These are phyloP conservation scores for Origma solitaria DNA, from an alignment of 2,113 vertebrate species.

Conservation along the genomic window DNA sequence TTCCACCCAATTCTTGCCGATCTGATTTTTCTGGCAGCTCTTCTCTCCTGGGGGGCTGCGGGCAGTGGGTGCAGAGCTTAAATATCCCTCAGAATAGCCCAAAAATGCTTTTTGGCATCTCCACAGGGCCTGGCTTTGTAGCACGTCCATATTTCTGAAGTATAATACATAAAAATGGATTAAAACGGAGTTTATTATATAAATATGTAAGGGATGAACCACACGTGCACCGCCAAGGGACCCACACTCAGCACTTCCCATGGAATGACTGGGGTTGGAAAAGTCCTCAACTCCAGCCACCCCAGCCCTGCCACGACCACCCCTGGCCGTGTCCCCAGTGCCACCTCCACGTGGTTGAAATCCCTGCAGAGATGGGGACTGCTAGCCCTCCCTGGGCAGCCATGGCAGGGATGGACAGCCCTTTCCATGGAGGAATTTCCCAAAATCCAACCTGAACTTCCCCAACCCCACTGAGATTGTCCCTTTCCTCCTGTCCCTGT, in stretches of 20 bases:
- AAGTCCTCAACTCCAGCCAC: not conserved
- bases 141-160: accelerated
- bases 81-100: not conserved
- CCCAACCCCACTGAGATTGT: not conserved
- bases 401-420: not conserved
- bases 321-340: not conserved
- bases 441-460: too few relatives aligned
- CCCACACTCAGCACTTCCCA: not conserved
- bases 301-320: not conserved
- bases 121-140: not conserved
- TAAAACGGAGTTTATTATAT: accelerated
- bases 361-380: not conserved
- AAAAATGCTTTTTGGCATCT: not conserved
- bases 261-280: not conserved
- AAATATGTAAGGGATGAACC: accelerated
- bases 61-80: accelerated
- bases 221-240: too few relatives aligned
- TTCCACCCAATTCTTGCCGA: not conserved
- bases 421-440: not conserved
- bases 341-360: not conserved
- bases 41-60: not conserved
- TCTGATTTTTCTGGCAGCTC: not conserved
- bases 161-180: accelerated
- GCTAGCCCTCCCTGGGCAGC: not conserved
- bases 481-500: not conserved